Evolutionary conservation across 2,797 vertebrate species (phyloP), one percentile per base, ranked within the genome.

Genomic region (Manis javanica): DNA sequence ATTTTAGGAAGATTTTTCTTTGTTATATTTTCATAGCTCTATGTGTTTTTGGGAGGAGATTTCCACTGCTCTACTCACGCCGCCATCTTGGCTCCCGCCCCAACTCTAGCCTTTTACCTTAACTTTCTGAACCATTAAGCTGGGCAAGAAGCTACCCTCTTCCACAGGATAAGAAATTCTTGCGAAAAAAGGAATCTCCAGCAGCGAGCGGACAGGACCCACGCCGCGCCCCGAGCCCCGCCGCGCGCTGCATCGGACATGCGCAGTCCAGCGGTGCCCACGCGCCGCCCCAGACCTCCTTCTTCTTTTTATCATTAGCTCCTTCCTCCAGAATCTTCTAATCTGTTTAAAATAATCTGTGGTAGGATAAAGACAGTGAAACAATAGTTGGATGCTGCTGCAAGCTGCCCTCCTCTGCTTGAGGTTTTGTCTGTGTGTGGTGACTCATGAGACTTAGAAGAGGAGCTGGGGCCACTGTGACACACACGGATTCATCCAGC

Each of bases 281-380:
- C 37, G 42, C 29, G 15, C 64, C 42, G 7, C 61, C 19, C 59
- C 42, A 42, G 42, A 42, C 42, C 42, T n/a, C n/a, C 37, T 91
- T 69, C 29, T 66, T 64, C 49, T 57, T 55, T 91, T 82, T 46
- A n/a, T 49, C 19, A 10, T 63, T 39, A 8, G 61, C 39, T 57
- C 53, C 53, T 77, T 49, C 79, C 74, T 87, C 51, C 31, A 75
- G 68, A 77, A 55, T 83, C 77, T 88, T 53, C 49, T 74, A 13
- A 90, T 81, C 64, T 91, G 59, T 94, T 83, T 55, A 89, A 34
- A 90, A 66, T 68, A 69, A 83, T 42, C 46, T 95, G 57, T 55
- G 57, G n/a, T 26, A 11, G 71, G 31, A 91, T 74, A 93, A 81
- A 86, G 63, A 55, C 51, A 31, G 46, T 26, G 74, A 93, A 88